phyloP scores from a whole-genome alignment of 2,888 invertebrate genomes.

The Piscicola geometra region DNA sequence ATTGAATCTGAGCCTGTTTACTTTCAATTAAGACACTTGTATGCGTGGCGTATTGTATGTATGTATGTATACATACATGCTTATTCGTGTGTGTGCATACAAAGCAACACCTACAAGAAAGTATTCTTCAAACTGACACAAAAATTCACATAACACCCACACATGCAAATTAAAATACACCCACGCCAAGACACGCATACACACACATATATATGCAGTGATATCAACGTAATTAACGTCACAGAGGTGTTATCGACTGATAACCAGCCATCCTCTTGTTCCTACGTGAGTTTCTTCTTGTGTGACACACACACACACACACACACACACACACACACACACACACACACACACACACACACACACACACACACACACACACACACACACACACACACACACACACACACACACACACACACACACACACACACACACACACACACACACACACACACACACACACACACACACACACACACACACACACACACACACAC shows the following conservation, averaged over 20 bases:
- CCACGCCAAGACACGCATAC: too few species aligned
- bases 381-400: conserved; percentile 12
- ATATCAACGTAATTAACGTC: conserved; percentile 13
- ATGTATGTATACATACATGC: not conserved
- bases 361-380: conserved; percentile 17
- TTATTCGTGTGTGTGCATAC: too few species aligned
- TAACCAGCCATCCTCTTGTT: conserved; percentile 14
- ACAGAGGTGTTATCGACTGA: conserved; percentile 18
- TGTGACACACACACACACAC: conserved; percentile 14
- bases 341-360: conserved; percentile 14
- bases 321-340: conserved; percentile 24
- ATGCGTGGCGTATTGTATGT: conserved; percentile 4
- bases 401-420: conserved; percentile 19
- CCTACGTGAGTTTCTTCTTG: not conserved
- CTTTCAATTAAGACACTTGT: conserved; percentile 17
- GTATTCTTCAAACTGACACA: too few species aligned
- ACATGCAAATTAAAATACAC: too few species aligned
- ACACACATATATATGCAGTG: not conserved
- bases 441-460: conserved; percentile 25
- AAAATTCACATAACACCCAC: too few species aligned
- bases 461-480: conserved; percentile 34
- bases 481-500: conserved; percentile 34
- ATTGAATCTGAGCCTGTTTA: conserved; percentile 18
- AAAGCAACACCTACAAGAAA: too few species aligned
- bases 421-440: conserved; percentile 15